Evolutionary conservation across 2,888 invertebrate genomes (phyloP), one percentile per base, ranked within the genome.

Genomic region (Pemphredon lugubris): DNA sequence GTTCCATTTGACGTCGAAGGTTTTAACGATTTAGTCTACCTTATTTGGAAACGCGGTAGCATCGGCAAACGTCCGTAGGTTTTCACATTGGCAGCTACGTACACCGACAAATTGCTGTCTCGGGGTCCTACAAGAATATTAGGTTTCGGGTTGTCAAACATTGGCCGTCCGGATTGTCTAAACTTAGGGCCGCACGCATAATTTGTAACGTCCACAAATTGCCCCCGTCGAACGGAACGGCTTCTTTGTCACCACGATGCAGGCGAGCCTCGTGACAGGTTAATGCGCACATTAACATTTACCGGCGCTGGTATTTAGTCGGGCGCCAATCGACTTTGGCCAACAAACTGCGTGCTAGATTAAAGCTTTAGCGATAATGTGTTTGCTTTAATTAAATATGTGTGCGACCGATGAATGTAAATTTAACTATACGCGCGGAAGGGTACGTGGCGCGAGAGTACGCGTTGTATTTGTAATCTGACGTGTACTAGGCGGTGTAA

Each of bases 51-150:
- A n/a, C n/a, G n/a, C n/a, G n/a, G n/a, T n/a, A n/a, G n/a, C n/a
- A n/a, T n/a, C n/a, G n/a, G n/a, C n/a, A n/a, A n/a, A n/a, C n/a
- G n/a, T n/a, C n/a, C n/a, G n/a, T n/a, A 26, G 23, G 5, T 30
- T 7, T 39, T n/a, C 21, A 9, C 9, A n/a, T 34, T n/a, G 2
- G 34, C 2, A 34, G 9, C n/a, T 34, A 34, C n/a, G 9, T 34
- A 1, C 9, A 34, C 81, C 80, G 87, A 87, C 87, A 87, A 87
- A 87, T 87, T 86, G 83, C 79, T 84, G 75, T 75, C 77, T 50
- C 40, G 64, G 71, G 63, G n/a, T n/a, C 75, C 40, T 20, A 47
- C 26, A 55, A 75, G 68, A 79, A 72, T 82, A 85, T 86, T 78
- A 66, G 77, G 77, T 84, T 86, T 83, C 80, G 67, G 64, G 39